Base-by-base conservation (phyloP, 2,113 vertebrate genomes). In the Dipodomys stephensi region DNA sequence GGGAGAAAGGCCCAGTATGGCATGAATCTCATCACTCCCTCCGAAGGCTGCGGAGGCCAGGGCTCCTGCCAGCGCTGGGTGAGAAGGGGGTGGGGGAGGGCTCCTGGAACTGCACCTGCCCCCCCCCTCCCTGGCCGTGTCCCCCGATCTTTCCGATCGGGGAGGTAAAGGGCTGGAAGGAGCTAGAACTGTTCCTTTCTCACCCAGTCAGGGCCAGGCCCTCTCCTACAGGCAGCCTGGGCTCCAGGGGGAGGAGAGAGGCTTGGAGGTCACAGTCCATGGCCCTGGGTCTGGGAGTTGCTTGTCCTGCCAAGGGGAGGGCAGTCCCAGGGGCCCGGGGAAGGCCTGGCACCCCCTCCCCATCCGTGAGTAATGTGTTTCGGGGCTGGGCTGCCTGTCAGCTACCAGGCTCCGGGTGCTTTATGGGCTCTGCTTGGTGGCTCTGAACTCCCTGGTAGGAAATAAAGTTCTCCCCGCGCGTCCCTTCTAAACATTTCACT, bases 401-500 rank as follows among this genome's bases (percentile, higher is more conserved):
- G 98, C 98, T 97, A 96, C 97, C 97, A 96, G 97, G 97, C 98
- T 97, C 97, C 96, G 96, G 95, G 96, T 98, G 99, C 99, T 99
- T 99, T 99, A 99, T 99, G 98, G 98, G 98, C 99, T 98, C 98
- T 98, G 99, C 99, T 98, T 98, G 99, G 99, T 99, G 98, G 98
- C 99, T 99, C 98, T 99, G 99, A 99, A 99, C 99, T 99, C 99
- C 99, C 99, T 99, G 98, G 99, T 99, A 99, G 99, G 99, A 99
- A 99, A 99, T 99, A 99, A 99, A 99, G 99, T 99, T 98, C 99
- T 99, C 99, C 99, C 99, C 98, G 98, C 97, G 99, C 98, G 98
- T 99, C 99, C 98, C 98, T 98, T 99, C 99, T 99, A 99, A 99
- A 99, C 99, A 99, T 99, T 99, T 99, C 99, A 99, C 99, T 99